Evolutionary conservation across 2,113 vertebrate genomes (phyloP).

Genomic region (Aspidoscelis tigris): DNA sequence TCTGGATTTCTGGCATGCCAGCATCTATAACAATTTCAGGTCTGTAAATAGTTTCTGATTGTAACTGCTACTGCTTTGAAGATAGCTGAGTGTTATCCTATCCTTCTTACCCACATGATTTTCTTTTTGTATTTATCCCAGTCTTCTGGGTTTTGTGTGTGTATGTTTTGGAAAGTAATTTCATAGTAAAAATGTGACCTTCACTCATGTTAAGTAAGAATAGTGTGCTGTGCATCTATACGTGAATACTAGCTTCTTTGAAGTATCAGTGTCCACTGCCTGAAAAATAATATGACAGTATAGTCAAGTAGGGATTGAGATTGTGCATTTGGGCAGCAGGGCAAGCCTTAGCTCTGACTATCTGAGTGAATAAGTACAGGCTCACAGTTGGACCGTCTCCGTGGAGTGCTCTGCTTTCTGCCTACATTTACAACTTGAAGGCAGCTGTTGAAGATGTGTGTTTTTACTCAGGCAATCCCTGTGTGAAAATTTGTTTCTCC

Average conservation of each 20-base stretch:
- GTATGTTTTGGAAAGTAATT: neutral
- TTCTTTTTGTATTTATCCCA: neutral
- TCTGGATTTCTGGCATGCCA: neutral
- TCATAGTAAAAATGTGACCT: neutral
- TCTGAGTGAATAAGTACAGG: no score
- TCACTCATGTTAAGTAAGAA: neutral
- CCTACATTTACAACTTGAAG: no score
- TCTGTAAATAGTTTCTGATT: neutral
- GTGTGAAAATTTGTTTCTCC: no score
- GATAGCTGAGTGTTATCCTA: neutral
- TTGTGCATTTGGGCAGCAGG: no score
- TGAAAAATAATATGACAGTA: neutral
- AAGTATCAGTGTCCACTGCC: neutral
- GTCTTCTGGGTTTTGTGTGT: neutral
- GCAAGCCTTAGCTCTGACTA: no score
- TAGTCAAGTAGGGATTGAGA: no score
- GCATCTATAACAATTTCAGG: neutral
- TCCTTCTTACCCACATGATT: neutral
- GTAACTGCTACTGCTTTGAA: neutral
- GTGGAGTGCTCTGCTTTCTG: no score
- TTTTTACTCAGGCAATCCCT: no score
- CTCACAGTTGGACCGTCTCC: no score
- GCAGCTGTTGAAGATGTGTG: no score
- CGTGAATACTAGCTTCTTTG: neutral
- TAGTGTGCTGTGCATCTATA: neutral